Evolutionary conservation across 2,113 vertebrate genomes (phyloP), one percentile per base, ranked within the genome.

Genomic region (Pseudolaguvia tuberculata): DNA sequence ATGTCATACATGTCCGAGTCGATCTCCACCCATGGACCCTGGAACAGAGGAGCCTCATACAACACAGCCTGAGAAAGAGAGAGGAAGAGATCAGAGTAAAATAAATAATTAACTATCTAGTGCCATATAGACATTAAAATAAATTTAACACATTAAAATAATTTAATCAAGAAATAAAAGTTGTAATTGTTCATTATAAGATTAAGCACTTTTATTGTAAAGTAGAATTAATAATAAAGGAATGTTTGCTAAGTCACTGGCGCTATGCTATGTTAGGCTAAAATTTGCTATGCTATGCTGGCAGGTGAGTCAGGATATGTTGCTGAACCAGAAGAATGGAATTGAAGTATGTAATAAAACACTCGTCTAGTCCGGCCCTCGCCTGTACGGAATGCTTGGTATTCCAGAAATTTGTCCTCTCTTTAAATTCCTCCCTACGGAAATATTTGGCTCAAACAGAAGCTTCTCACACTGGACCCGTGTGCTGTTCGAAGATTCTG

Each of bases 31-130:
- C 85, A 85, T 77, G 84, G 85, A 31, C 97, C 96, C 72, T 94
- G 90, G 86, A 97, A 98, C 81, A 89, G 90, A 51, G 95, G 92
- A 83, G 95, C 95, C 84, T 97, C 94, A 75, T 93, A 98, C 80
- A 95, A 29, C 14, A 98, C 35, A 0, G 91, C 88, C 97, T 99
- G 77, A 15, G 20, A 59, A 20, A 59, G 20, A 27, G 13, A 39
- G 14, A 3, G 29, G 5, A 5, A 14, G 13, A 14, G 1, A 5
- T 42, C 39, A 8, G 9, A 5, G 8, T 42, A 42, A 42, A 42
- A 8, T 42, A 42, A 42, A 6, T 8, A 42, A 6, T 35, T 35
- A 3, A 35, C 6, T 35, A 35, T n/a, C n/a, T n/a, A n/a, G n/a
- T n/a, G n/a, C n/a, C n/a, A n/a, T n/a, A n/a, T n/a, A n/a, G n/a